Evolutionary conservation across 2,797 vertebrate genomes (phyloP).

Genomic region (Clamator glandarius): DNA sequence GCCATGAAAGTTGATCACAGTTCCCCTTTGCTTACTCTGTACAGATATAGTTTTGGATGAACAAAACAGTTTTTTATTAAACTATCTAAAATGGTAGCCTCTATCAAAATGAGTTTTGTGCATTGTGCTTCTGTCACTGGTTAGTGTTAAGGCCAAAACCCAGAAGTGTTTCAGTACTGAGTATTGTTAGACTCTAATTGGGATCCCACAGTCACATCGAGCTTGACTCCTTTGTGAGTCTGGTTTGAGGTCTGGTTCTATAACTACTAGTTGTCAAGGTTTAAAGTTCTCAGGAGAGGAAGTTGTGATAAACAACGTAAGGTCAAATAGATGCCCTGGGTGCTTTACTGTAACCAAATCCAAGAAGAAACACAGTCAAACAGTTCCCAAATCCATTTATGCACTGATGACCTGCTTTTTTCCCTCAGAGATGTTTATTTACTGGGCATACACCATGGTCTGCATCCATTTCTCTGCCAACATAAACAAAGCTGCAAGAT

Average conservation of each 20-base stretch:
- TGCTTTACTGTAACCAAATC: conserved; percentile 21
- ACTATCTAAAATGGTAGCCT: not conserved
- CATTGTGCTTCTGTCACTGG: not conserved
- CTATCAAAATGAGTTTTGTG: not conserved
- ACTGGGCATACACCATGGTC: not conserved
- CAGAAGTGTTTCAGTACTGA: not conserved
- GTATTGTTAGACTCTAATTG: not conserved
- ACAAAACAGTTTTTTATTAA: not conserved
- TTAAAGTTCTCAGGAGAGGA: not conserved
- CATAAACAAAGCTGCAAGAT: not conserved
- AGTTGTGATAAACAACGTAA: conserved; percentile 1
- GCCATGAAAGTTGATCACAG: not conserved
- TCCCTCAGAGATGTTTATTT: not conserved
- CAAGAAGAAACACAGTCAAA: not conserved
- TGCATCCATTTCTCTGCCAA: not conserved
- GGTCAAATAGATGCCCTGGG: conserved; percentile 2
- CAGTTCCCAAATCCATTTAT: conserved; percentile 6
- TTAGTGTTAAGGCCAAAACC: not conserved
- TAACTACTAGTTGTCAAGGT: not conserved
- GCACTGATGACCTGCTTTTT: not conserved
- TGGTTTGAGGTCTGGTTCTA: not conserved
- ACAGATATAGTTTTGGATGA: not conserved
- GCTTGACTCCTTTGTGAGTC: not conserved
- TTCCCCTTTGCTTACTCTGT: not conserved
- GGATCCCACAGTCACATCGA: fast-evolving